Evolutionary conservation across 2,113 vertebrate genomes (phyloP).

Genomic region (Amia ocellicauda): DNA sequence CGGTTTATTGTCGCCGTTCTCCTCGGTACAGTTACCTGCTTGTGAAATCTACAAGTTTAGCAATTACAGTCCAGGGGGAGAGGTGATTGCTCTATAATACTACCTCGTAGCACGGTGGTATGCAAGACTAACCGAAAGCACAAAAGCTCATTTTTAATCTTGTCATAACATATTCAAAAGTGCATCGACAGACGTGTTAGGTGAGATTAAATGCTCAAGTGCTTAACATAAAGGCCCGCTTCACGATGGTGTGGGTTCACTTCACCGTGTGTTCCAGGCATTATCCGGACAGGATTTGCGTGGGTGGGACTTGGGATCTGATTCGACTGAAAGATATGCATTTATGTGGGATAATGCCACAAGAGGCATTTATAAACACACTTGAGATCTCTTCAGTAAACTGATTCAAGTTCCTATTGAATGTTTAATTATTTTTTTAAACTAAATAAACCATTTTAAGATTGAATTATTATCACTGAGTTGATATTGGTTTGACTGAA

Average conservation of each 20-base stretch:
- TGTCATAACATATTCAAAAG: not conserved
- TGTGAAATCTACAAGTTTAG: not conserved
- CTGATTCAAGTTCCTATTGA: too few relatives aligned
- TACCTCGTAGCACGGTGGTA: not conserved
- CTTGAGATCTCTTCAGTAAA: too few relatives aligned
- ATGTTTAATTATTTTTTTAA: too few relatives aligned
- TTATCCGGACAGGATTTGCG: slow-evolving; percentile 26
- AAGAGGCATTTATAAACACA: slow-evolving; percentile 29
- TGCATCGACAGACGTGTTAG: not conserved
- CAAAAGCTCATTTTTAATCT: not conserved
- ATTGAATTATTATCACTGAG: too few relatives aligned
- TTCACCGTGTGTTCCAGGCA: not conserved
- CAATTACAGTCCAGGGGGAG: not conserved
- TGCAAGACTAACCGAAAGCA: not conserved
- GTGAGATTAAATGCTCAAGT: not conserved
- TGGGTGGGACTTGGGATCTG: slow-evolving; percentile 3
- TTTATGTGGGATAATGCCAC: slow-evolving; percentile 31
- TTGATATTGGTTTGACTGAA: too few relatives aligned
- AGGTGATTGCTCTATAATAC: not conserved
- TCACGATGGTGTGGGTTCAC: slow-evolving; percentile 1
- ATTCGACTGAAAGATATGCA: slow-evolving; percentile 2
- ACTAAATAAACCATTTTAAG: too few relatives aligned
- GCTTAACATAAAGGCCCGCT: not conserved
- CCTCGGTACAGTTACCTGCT: slow-evolving; percentile 1
- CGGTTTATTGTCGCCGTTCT: slow-evolving; percentile 9